Evolutionary conservation across 2,888 invertebrate genomes (phyloP), one percentile per base, ranked within the genome.

Genomic region (Lasioglossum calceatum): DNA sequence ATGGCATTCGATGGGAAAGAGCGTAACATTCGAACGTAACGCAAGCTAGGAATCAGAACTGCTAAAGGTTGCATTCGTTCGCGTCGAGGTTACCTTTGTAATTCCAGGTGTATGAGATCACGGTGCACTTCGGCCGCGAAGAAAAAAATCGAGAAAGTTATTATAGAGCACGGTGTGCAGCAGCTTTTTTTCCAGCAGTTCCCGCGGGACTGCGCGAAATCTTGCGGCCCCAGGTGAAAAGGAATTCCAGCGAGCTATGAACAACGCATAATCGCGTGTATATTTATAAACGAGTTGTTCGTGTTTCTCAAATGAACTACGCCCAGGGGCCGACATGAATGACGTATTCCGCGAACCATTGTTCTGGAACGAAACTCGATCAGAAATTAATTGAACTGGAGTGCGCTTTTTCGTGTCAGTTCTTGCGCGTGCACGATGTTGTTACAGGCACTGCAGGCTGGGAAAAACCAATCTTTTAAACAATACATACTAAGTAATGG

Each of bases 101-200:
- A 83, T 79, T 84, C 78, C 84, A 76, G 39, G 84, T 42, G 76
- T 74, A 83, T 85, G 84, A 85, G 83, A 82, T 82, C 78, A 78
- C 74, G 54, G 70, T 14, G 50, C 44, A 32, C 64, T 44, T 64
- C 70, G 23, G 50, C n/a, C 16, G 80, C 67, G 50, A 70, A 16
- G 14, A 27, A 19, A 77, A 80, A 80, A 77, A 42, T 61, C 75
- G 54, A 67, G 75, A 71, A 70, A 84, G 54, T 77, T 72, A 80
- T 82, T 77, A 74, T 44, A 14, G 58, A 42, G 76, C 83, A 14
- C 47, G 47, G 36, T 64, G 72, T 81, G 61, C 36, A 32, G 44
- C 61, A 50, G 50, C 72, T 77, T 77, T 44, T 44, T 84, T 81
- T 84, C 19, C n/a, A 3, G 19, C 64, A 42, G 16, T 82, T 81